phyloP scores from a whole-genome alignment of 64 coral and sea anemone genomes.

The Astreopora myriophthalma region DNA sequence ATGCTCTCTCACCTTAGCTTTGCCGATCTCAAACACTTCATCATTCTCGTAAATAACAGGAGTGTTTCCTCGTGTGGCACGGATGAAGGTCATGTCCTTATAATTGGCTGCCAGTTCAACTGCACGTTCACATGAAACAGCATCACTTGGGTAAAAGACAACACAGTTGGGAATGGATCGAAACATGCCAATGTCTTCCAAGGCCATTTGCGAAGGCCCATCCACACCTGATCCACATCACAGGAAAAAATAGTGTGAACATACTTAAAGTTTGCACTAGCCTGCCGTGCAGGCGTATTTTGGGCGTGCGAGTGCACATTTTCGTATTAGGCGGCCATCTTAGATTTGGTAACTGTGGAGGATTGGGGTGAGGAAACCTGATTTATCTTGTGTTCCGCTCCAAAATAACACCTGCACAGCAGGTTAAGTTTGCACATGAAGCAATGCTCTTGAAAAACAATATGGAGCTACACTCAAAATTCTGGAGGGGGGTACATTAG shows the following conservation, averaged over 20 bases:
- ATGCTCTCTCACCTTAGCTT: conserved; percentile 80
- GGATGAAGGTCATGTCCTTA: conserved; percentile 83
- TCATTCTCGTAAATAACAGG: conserved; percentile 84
- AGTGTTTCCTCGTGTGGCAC: conserved; percentile 74
- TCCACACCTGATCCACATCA: conserved; percentile 80
- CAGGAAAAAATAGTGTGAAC: background rate
- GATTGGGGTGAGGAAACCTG: no score
- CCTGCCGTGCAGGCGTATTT: no score
- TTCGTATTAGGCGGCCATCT: no score
- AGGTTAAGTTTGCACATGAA: no score
- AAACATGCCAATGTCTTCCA: conserved; percentile 97
- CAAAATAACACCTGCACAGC: no score
- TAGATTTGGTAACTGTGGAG: no score
- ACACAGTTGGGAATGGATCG: conserved; percentile 87
- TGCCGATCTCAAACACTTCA: conserved; percentile 89
- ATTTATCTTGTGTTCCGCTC: no score
- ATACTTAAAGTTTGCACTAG: background rate
- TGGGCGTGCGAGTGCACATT: no score
- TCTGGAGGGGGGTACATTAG: no score
- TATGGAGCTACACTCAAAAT: no score
- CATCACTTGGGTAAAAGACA: conserved; percentile 98
- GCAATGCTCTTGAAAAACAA: no score
- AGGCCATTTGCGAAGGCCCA: conserved; percentile 95
- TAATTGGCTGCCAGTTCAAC: conserved; percentile 92
- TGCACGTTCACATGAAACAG: conserved; percentile 88